Evolutionary conservation across 2,797 vertebrate species (phyloP).

Genomic region (Emys orbicularis): DNA sequence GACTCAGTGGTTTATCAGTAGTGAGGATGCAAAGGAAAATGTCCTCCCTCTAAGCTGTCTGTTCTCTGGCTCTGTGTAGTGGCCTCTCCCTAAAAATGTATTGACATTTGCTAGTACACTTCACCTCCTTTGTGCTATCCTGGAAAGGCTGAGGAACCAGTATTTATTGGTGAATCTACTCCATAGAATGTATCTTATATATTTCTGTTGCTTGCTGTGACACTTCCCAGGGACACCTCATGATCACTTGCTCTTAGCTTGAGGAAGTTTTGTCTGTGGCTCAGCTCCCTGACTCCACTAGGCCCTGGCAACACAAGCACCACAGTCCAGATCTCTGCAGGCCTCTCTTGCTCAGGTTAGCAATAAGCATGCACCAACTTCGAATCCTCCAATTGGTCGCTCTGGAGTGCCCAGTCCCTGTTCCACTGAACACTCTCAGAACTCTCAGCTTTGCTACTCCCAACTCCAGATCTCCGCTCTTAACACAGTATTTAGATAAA

Average conservation of each 20-base stretch:
- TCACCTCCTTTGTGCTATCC: neutral
- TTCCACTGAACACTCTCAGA: neutral
- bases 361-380: neutral
- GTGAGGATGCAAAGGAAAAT: constrained; percentile 1
- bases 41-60: neutral
- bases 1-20: constrained; percentile 1
- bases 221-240: neutral
- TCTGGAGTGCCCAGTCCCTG: neutral
- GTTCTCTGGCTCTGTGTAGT: neutral
- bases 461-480: neutral
- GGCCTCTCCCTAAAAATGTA: no score
- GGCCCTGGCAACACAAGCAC: neutral
- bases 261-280: neutral
- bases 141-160: neutral
- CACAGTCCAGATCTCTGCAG: neutral
- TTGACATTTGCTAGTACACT: neutral
- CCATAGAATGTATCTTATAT: rapidly evolving
- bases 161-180: rapidly evolving
- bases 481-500: neutral
- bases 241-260: neutral
- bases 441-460: neutral
- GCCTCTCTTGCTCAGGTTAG: neutral
- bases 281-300: neutral
- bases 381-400: neutral
- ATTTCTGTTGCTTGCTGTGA: neutral